These are phyloP conservation scores for Vidua macroura DNA, from an alignment of 2,113 vertebrate genomes.

Conservation along the genomic window DNA sequence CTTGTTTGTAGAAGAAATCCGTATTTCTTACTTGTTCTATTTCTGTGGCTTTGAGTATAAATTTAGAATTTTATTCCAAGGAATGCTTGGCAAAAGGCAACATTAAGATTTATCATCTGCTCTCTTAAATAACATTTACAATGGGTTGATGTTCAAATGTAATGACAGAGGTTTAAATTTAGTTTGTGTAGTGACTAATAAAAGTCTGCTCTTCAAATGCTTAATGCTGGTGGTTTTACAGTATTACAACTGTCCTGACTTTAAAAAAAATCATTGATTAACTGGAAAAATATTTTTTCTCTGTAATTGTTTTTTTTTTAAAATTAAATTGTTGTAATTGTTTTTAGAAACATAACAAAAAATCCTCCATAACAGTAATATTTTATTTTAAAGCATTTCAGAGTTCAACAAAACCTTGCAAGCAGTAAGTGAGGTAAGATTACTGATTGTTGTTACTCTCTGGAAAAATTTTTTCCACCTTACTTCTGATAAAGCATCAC, in stretches of 20 bases:
- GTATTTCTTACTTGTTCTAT: background rate
- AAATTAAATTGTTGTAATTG: background rate
- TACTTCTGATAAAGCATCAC: background rate
- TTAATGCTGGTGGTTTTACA: background rate
- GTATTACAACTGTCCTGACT: background rate
- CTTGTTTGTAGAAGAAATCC: background rate
- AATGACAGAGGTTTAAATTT: background rate
- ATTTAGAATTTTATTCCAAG: background rate
- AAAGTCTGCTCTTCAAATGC: background rate
- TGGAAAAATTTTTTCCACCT: background rate
- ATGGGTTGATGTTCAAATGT: background rate
- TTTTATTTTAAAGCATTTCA: conserved; percentile 69
- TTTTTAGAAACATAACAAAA: background rate
- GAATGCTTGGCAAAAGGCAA: background rate
- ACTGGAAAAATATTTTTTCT: background rate
- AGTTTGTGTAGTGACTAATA: background rate
- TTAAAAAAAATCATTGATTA: background rate
- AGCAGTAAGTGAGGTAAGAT: conserved; percentile 71
- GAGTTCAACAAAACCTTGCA: conserved; percentile 75
- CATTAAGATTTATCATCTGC: background rate
- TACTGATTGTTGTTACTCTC: background rate
- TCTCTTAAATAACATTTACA: background rate
- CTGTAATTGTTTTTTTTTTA: background rate
- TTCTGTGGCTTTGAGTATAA: background rate
- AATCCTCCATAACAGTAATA: background rate